These are phyloP conservation scores for Ganaspis sp. DNA, from an alignment of 1,140 invertebrate species.

Conservation along the genomic window DNA sequence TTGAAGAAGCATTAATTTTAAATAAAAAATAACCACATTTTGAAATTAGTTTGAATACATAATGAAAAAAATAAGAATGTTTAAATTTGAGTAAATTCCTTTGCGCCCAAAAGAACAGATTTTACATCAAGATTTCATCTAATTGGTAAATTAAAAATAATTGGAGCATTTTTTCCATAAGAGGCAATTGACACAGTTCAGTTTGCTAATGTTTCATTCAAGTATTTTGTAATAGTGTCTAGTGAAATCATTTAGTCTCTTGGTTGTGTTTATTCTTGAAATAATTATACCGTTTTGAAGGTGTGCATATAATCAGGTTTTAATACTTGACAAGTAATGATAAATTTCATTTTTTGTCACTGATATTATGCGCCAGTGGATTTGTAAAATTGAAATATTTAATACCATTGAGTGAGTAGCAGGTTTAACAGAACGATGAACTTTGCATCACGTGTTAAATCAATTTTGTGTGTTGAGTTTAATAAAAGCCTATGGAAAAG, in stretches of 20 bases:
- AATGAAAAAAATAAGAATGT: too few relatives aligned
- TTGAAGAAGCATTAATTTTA: too few relatives aligned
- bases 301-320: neutral
- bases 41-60: too few relatives aligned
- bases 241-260: neutral
- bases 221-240: neutral
- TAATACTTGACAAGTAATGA: neutral
- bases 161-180: neutral
- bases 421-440: neutral
- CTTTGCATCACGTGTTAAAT: neutral
- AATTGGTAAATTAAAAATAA: neutral
- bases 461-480: neutral
- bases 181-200: neutral
- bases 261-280: too few relatives aligned
- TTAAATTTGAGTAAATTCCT: too few relatives aligned
- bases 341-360: neutral
- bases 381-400: slow-evolving; percentile 9
- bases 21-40: too few relatives aligned
- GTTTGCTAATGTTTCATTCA: neutral
- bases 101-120: too few relatives aligned
- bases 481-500: neutral
- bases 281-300: neutral
- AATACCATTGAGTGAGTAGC: neutral
- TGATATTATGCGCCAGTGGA: neutral
- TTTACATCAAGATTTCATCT: neutral